Conservation (phyloP, 2,797 vertebrate species). For the Melopsittacus undulatus region DNA sequence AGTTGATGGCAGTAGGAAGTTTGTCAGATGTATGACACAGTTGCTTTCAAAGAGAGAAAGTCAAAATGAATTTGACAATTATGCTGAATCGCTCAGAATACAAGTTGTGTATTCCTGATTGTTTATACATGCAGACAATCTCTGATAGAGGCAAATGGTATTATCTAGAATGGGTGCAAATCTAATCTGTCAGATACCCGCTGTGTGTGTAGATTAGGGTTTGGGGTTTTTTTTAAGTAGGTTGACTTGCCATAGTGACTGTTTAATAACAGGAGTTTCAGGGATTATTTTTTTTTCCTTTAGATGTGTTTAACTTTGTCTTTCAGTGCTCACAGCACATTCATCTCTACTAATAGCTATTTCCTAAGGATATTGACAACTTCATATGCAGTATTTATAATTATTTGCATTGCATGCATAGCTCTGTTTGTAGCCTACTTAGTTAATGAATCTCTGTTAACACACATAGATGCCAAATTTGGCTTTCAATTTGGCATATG, state of each 20-base stretch:
- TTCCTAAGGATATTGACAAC: not conserved
- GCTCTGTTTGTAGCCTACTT: not conserved
- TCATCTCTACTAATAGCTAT: not conserved
- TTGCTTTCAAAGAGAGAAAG: not conserved
- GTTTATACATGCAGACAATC: not conserved
- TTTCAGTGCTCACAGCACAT: not conserved
- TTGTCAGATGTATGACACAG: not conserved
- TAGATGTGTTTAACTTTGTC: not conserved
- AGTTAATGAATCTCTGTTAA: not conserved
- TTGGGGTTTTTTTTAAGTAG: not conserved
- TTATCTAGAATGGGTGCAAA: not conserved
- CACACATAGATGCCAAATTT: not conserved
- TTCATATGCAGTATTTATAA: not conserved
- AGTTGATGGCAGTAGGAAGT: not conserved
- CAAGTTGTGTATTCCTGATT: not conserved
- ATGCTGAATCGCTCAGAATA: not conserved
- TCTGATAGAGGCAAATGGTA: not conserved
- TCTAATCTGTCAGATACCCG: not conserved
- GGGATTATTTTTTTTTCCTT: not conserved
- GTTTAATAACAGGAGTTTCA: not conserved
- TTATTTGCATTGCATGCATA: not conserved
- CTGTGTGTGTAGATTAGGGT: not conserved
- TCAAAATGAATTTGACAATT: not conserved
- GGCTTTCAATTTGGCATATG: no score
- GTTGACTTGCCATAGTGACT: not conserved